These are phyloP conservation scores for Condylura cristata DNA, from an alignment of 2,113 vertebrate species.

Conservation along the genomic window DNA sequence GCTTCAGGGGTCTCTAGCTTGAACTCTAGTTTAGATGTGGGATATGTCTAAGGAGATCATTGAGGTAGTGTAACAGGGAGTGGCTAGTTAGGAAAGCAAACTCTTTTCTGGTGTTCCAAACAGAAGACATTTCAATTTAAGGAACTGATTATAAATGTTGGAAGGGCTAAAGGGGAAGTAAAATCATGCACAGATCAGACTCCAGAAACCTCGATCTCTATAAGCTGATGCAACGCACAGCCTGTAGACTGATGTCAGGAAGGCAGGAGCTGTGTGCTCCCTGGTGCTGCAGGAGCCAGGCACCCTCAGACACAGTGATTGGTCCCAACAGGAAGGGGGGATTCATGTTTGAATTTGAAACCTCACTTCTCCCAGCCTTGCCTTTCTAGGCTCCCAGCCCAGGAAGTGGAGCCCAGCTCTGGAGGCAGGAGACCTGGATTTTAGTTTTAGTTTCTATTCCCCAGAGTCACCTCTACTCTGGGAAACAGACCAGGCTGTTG, in stretches of 20 bases:
- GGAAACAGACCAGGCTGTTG: neutral
- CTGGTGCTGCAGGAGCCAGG: neutral
- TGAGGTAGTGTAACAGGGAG: neutral
- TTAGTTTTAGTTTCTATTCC: neutral
- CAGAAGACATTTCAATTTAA: neutral
- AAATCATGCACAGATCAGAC: neutral
- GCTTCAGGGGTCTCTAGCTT: neutral
- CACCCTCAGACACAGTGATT: neutral
- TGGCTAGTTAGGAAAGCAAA: neutral
- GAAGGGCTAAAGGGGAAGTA: neutral
- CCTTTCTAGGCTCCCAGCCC: neutral
- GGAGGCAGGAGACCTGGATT: neutral
- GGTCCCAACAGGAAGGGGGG: neutral
- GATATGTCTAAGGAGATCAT: neutral
- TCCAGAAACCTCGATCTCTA: neutral
- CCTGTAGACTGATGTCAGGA: too few species aligned
- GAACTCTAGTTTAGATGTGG: neutral
- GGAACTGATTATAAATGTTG: neutral
- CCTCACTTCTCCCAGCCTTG: too few species aligned
- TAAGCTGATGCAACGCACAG: neutral
- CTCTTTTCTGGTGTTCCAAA: neutral
- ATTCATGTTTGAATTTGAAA: neutral
- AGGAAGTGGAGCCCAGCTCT: neutral
- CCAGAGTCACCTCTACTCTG: neutral
- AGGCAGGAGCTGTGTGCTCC: neutral